Base-by-base conservation (phyloP, 2,113 vertebrate genomes). In the Mormyrus lacerda region DNA sequence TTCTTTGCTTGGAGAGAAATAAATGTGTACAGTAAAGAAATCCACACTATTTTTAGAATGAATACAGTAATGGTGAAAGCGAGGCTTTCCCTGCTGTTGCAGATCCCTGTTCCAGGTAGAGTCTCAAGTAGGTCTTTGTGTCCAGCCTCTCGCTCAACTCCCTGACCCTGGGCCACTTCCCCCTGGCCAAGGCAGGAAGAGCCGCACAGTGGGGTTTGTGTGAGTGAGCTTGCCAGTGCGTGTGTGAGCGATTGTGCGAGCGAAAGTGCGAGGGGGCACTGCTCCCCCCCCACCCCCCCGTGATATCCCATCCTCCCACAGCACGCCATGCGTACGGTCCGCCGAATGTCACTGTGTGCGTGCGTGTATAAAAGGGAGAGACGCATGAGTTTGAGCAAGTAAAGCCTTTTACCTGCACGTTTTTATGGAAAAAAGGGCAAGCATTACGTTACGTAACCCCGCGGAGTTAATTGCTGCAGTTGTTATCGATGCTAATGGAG, bases 111-210 rank as follows among this genome's bases (percentile, higher is more conserved):
- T 51, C 47, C 88, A 86, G 58, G 55, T 85, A 55, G 24, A 61
- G 24, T 35, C 61, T 89, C 42, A 84, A 88, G 39, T 53, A 79
- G 39, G 79, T 90, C 85, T 69, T 90, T 88, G 73, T 90, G 39
- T 88, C 13, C n/a, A 11, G 86, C 17, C 9, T 45, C 24, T 35
- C 5, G 15, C 76, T 88, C 39, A 15, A 19, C n/a, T 35, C 15
- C 17, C 21, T 87, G 65, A 69, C 84, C 89, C 82, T 4, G 13
- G 85, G 61, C 45, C 84, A 89, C 47, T 87, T 87, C 89, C 89
- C 65, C 61, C 58, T 85, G 24, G 58, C 45, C 11, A 27, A 39
- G n/a, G 53, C 51, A 42, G 79, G 88, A 89, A 84, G 76, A 45
- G 79, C 42, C 5, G 82, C 44, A 85, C 89, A 85, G 82, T 65